Conservation (phyloP, 2,797 vertebrate genomes). For the Malacoraja senta region DNA sequence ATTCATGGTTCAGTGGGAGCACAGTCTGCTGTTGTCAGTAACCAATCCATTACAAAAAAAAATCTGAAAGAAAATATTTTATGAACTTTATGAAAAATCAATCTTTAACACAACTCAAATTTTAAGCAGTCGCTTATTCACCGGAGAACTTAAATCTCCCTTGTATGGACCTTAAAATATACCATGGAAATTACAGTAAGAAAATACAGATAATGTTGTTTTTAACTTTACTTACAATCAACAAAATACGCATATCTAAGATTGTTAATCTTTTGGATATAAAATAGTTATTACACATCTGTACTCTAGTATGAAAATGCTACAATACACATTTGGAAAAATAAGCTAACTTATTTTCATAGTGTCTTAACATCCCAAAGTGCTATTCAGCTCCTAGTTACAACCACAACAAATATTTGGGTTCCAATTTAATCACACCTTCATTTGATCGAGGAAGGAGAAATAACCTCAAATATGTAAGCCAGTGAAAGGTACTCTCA, state of each 20-base stretch:
- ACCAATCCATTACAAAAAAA: neutral
- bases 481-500: neutral
- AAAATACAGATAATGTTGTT: neutral
- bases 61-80: neutral
- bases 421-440: neutral
- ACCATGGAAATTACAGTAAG: neutral
- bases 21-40: constrained; percentile 24
- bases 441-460: neutral
- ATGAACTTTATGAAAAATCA: neutral
- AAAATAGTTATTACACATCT: no score
- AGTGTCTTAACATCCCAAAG: neutral
- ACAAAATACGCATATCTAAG: neutral
- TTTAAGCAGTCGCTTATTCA: neutral
- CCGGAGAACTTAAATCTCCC: neutral
- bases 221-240: neutral
- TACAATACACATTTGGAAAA: neutral
- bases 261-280: no score
- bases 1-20: neutral
- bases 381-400: neutral
- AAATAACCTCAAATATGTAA: neutral
- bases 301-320: neutral
- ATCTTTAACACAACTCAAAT: neutral
- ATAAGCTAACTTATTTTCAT: neutral
- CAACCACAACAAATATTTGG: neutral
- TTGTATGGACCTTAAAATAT: neutral